phyloP scores from a whole-genome alignment of 1,140 invertebrate genomes.

The Argopecten irradians region DNA sequence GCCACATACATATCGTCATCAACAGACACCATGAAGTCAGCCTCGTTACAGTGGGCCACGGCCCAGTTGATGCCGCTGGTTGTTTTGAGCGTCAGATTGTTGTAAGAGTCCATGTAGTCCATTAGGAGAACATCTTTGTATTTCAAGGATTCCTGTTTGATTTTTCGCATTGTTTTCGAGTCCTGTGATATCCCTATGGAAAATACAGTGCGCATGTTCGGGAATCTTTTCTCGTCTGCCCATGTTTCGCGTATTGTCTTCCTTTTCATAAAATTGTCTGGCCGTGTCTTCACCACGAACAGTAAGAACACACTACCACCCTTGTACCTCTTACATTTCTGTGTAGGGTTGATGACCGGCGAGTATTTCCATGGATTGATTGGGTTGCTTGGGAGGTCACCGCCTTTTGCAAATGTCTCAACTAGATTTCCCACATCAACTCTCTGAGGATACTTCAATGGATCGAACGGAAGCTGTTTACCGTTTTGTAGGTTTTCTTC shows the following conservation, averaged over 20 bases:
- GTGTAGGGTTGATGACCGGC: not conserved
- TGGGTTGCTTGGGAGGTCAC: not conserved
- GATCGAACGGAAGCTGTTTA: not conserved
- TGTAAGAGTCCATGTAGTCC: not conserved
- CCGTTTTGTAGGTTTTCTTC: too few relatives aligned
- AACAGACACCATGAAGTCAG: not conserved
- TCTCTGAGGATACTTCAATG: not conserved
- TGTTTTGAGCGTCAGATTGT: slow-evolving; percentile 5
- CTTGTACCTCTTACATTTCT: not conserved
- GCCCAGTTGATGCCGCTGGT: slow-evolving; percentile 1
- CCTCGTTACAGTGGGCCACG: not conserved
- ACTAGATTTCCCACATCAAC: not conserved
- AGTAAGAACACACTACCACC: not conserved
- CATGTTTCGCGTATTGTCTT: slow-evolving; percentile 2
- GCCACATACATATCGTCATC: slow-evolving; percentile 24
- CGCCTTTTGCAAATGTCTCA: not conserved
- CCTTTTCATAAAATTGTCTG: not conserved
- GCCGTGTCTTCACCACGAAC: not conserved
- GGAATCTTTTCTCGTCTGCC: not conserved
- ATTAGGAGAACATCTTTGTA: not conserved
- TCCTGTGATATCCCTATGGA: not conserved
- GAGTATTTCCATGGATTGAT: not conserved
- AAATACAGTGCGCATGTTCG: not conserved
- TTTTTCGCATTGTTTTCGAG: not conserved
- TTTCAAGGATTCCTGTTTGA: not conserved